Percentiles rank a stretch among this genome's conserved stretches.
Evolutionary conservation across 2,113 vertebrate species (phyloP).

Genomic region (Sturnira hondurensis): DNA sequence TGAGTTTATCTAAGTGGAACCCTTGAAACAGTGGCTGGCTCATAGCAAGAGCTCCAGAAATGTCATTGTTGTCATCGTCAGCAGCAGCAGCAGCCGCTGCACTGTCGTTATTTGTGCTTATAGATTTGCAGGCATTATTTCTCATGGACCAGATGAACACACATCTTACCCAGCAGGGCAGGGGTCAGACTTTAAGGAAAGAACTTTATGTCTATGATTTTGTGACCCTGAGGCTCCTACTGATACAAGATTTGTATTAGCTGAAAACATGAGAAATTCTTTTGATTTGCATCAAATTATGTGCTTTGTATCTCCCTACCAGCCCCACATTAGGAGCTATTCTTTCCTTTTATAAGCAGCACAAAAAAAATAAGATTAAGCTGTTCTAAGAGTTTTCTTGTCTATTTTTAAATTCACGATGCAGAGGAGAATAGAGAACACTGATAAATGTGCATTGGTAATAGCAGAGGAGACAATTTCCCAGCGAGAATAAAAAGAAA

Average conservation of each 20-base stretch:
- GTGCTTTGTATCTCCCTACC: conserved; percentile 54
- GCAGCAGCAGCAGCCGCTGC: not conserved
- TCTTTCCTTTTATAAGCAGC: conserved; percentile 65
- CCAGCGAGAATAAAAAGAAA: conserved; percentile 66
- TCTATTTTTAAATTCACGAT: conserved; percentile 71
- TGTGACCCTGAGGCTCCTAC: conserved; percentile 51
- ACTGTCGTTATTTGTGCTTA: not conserved
- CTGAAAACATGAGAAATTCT: conserved; percentile 69
- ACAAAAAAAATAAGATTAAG: conserved; percentile 75
- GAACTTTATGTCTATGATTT: conserved; percentile 46
- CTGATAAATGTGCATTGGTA: conserved; percentile 72
- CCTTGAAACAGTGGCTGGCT: not conserved
- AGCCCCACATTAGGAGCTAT: conserved; percentile 60
- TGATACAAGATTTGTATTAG: conserved; percentile 69
- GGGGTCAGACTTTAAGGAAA: conserved; percentile 39
- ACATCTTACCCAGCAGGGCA: conserved; percentile 33
- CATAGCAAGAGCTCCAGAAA: not conserved
- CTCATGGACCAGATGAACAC: not conserved
- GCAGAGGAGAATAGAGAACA: conserved; percentile 70
- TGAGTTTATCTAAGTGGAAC: not conserved
- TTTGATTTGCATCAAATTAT: conserved; percentile 66
- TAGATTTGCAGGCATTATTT: not conserved
- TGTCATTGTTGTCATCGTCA: not conserved
- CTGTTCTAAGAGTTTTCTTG: conserved; percentile 71
- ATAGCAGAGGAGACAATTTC: conserved; percentile 73